Evolutionary conservation across 2,113 vertebrate species (phyloP), one percentile per base, ranked within the genome.

Genomic region (Rhombomys opimus): DNA sequence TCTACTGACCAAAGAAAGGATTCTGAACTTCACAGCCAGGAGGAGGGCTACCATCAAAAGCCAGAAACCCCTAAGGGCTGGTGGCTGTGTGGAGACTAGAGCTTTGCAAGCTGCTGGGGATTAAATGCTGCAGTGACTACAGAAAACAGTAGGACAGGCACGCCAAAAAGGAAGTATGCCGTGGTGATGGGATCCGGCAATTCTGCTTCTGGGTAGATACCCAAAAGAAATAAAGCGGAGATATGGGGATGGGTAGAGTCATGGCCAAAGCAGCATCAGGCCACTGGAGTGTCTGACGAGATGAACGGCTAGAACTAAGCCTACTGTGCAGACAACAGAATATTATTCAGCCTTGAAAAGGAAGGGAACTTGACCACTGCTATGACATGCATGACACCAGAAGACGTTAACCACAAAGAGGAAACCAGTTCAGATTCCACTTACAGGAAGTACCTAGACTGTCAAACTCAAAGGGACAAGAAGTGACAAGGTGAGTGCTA

Each of bases 71-170:
- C 5, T 15, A 75, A 65, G 20, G 8, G 41, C 2, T 22, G 15
- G 32, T 0, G 1, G 90, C 59, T 15, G 17, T 4, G 17, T 14
- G 23, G 52, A 59, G 86, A 67, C 4, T 2, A 2, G 61, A 27
- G 46, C 12, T 12, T 72, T n/a, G 7, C 20, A 0, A 8, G 14
- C 11, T 8, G 5, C 3, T 9, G 2, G 52, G 75, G 32, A 59
- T 30, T 35, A 35, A 57, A 41, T 0, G 38, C 50, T 20, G 1
- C 1, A 0, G 30, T 25, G 6, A 0, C 46, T 6, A 14, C 2
- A 10, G 38, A n/a, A 90, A 50, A 59, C 4, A 35, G 22, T 4
- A 70, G 0, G 78, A 7, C 1, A 0, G 30, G 1, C 78, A 22
- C 63, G 52, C 50, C 23, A 50, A 61, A 88, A 3, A 46, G 12